Conservation (phyloP, 2,888 invertebrate genomes). For the Chrysolina oricalcia region DNA sequence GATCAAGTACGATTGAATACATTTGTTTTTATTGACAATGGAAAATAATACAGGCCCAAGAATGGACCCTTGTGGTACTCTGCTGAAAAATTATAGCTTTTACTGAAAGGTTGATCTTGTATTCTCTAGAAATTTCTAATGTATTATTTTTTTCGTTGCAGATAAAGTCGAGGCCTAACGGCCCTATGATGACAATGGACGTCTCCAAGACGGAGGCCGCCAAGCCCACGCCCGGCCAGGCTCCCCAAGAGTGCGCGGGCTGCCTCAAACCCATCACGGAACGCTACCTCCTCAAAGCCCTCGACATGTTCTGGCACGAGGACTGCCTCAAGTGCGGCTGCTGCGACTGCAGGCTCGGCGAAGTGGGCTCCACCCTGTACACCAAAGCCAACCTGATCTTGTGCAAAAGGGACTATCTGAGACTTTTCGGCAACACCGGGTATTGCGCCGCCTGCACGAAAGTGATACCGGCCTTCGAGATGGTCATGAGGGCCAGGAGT, state of each 20-base stretch:
- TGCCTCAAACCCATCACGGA: conserved; percentile 96
- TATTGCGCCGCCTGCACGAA: conserved; percentile 98
- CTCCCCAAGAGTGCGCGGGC: conserved; percentile 89
- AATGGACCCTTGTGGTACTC: too few relatives aligned
- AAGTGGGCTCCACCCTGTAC: conserved; percentile 96
- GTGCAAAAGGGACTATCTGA: conserved; percentile 96
- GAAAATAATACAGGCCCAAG: too few relatives aligned
- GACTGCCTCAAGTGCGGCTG: conserved; percentile 98
- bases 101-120: neutral
- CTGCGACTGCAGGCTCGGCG: conserved; percentile 96
- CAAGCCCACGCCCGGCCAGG: conserved; percentile 70
- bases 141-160: conserved; percentile 60
- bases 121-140: neutral
- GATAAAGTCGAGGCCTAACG: conserved; percentile 70
- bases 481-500: conserved; percentile 98
- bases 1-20: too few relatives aligned
- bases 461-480: conserved; percentile 98
- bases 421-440: conserved; percentile 96
- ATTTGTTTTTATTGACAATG: too few relatives aligned
- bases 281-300: conserved; percentile 90
- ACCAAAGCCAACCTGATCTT: conserved; percentile 96
- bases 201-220: conserved; percentile 83
- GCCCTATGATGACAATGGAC: conserved; percentile 89
- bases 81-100: neutral
- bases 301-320: conserved; percentile 97